Conservation (phyloP, 2,888 invertebrate genomes). For the Apotomis capreana region DNA sequence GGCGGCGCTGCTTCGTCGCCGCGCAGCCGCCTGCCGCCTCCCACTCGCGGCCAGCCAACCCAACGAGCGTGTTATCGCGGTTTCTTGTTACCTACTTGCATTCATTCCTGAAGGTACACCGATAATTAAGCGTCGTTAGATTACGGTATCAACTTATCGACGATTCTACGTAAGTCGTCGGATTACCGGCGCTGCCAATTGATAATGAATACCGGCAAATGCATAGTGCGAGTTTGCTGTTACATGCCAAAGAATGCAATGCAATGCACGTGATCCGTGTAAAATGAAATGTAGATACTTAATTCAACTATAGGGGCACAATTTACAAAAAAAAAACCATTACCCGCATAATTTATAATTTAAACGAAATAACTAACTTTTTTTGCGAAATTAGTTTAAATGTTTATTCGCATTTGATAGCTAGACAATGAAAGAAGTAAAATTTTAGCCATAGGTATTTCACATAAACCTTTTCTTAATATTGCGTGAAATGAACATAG, state of each 20-base stretch:
- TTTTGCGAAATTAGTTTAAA: not conserved
- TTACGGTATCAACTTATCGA: constrained; percentile 67
- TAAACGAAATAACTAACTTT: not conserved
- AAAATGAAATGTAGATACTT: constrained; percentile 9
- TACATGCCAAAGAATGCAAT: constrained; percentile 29
- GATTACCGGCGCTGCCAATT: constrained; percentile 36
- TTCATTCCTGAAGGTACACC: constrained; percentile 67
- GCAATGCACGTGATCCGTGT: constrained; percentile 22
- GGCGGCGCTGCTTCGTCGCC: constrained; percentile 66
- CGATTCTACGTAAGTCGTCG: constrained; percentile 61
- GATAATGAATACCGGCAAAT: constrained; percentile 34
- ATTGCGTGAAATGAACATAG: not conserved
- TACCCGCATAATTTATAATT: not conserved
- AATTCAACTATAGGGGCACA: not conserved
- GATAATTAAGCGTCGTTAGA: constrained; percentile 69
- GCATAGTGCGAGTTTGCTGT: constrained; percentile 31
- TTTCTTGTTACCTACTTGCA: constrained; percentile 78
- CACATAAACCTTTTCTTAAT: not conserved
- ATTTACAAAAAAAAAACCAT: not conserved
- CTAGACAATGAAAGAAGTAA: too few relatives aligned
- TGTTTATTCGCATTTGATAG: too few relatives aligned
- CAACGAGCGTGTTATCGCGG: constrained; percentile 73
- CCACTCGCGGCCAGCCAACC: constrained; percentile 70
- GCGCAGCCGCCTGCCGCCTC: constrained; percentile 69
- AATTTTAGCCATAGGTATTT: not conserved